Evolutionary conservation across 2,113 vertebrate species (phyloP), one percentile per base, ranked within the genome.

Genomic region (Oostethus manadensis): DNA sequence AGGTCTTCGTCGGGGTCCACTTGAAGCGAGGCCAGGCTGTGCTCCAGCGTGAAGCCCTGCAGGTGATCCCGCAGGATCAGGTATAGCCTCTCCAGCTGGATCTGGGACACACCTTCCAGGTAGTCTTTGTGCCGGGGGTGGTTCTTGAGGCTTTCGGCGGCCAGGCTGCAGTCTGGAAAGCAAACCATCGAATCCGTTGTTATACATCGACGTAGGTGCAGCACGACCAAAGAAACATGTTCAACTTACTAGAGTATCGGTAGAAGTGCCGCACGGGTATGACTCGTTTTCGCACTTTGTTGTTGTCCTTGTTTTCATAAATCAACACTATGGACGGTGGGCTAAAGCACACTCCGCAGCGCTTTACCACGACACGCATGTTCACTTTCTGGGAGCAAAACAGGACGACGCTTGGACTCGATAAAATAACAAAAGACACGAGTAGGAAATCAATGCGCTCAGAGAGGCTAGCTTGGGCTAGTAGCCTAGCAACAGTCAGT

Each of bases 201-300:
- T 10, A 15, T 29, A 53, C 3, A 54, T 14, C n/a, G 18, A 38
- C 38, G 14, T 14, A 9, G 11, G 38, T 14, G 11, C 1, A 42
- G 38, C 38, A 14, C 14, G 38, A 42, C 38, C 11, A 54, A 23
- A 18, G 15, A 50, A 18, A 17, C 9, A 0, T 33, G 1, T 1
- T 4, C 48, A 0, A 3, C 77, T 70, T 85, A 96, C 96, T 95
- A 77, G 95, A 98, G 71, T 87, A 90, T 71, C 66, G 86, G 0
- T 91, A 94, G 79, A 98, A 98, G 38, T 89, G 91, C 42, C 94
- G 84, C 54, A 97, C 68, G 0, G 97, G 97, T 84, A 99, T 99
- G 33, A 93, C 77, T 67, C 96, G 91, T 80, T 91, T 92, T 8
- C 94, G 90, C 45, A 76, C 74, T 70, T 90, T 92, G 0, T 85